Base-by-base conservation (phyloP, 2,888 invertebrate species). In the Apamea anceps region DNA sequence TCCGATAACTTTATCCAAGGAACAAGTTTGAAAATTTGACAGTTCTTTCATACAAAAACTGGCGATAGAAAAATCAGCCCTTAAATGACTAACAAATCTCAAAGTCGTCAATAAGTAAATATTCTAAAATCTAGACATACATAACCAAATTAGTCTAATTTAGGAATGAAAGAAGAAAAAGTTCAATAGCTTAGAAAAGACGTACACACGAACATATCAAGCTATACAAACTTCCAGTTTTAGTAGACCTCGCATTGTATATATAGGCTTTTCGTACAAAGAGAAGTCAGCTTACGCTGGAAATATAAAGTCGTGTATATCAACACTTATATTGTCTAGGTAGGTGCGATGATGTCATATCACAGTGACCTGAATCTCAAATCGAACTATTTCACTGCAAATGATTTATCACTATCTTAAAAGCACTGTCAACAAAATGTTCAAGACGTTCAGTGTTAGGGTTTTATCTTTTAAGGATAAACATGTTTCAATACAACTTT, bases 401-500 rank as follows among this genome's bases (percentile, higher is more conserved):
- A 28, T 42, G 25, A 45, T 66, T 18, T 7, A 51, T 15, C 13
- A n/a, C 1, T 15, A 37, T 54, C 12, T 67, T 67, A 42, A 62
- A 71, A 62, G 15, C 45, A 32, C 6, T 48, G 6, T 13, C 25
- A 25, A 37, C 18, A 48, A 77, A 54, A 45, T 42, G 4, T 57
- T 37, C 2, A 57, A 6, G n/a, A 62, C 32, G n/a, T 28, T 25
- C 15, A 18, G 13, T 13, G 25, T 28, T 18, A 25, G 0, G 4
- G 12, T 5, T 60, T 18, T 60, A 28, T 48, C 12, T 51, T 45
- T 12, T 28, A 32, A 32, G 32, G 3, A 48, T 0, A 48, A 37
- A 37, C 13, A 28, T 32, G 15, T 54, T 71, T 94, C 82, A 95
- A 67, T 92, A 90, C 62, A 96, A 88, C 72, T 92, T 89, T 62